These are phyloP conservation scores for Synaphobranchus kaupii DNA, from an alignment of 2,797 vertebrate genomes.

Conservation along the genomic window DNA sequence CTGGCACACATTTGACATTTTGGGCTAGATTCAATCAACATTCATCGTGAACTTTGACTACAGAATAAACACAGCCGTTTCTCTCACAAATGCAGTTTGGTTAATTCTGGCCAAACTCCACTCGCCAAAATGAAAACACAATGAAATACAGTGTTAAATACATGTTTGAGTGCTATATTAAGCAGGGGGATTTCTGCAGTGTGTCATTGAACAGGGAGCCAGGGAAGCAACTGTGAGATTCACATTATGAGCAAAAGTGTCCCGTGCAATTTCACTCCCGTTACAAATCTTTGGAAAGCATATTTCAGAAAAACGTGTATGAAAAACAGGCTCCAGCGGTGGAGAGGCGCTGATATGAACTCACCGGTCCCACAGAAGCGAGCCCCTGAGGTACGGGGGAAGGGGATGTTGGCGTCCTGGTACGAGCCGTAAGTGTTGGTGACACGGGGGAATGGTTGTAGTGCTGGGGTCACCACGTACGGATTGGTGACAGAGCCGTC, in stretches of 20 bases:
- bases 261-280: not conserved
- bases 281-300: not conserved
- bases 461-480: conserved; percentile 82
- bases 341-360: not conserved
- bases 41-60: not conserved
- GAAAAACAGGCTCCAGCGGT: not conserved
- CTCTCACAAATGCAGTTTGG: not conserved
- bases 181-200: not conserved
- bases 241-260: not conserved
- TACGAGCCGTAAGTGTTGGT: conserved; percentile 95
- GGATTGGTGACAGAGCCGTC: conserved; percentile 81
- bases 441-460: conserved; percentile 89
- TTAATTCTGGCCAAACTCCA: not conserved
- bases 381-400: conserved; percentile 93
- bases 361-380: conserved; percentile 92
- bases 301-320: not conserved
- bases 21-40: not conserved
- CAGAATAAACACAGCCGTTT: not conserved
- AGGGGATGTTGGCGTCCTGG: conserved; percentile 95
- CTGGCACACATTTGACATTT: not conserved
- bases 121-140: not conserved
- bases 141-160: not conserved
- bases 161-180: not conserved
- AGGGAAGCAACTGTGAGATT: not conserved
- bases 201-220: not conserved